Base-by-base conservation (phyloP, 2,888 invertebrate species). In the Torymus aiolomorphi region DNA sequence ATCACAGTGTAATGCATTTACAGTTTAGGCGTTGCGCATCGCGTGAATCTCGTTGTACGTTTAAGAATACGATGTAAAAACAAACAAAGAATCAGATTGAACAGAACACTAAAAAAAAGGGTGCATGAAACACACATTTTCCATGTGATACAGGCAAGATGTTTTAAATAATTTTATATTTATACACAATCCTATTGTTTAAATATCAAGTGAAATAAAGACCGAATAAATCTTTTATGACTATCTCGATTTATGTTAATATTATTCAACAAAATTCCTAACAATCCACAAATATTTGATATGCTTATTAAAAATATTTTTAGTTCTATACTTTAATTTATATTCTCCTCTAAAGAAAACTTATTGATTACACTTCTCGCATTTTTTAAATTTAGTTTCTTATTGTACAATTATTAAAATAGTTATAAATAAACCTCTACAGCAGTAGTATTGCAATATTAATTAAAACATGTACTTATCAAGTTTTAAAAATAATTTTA, bases 131-230 rank as follows among this genome's bases (percentile, higher is more conserved):
- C 61, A 78, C 77, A 74, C 79, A 76, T 80, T 77, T 77, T 70
- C 62, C 74, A 80, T 80, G 77, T 80, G 81, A 81, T 81, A 78
- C 63, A 72, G 71, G 75, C 79, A 80, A 82, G 61, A 74, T 76
- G 71, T 76, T 83, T 81, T 78, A 83, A 83, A 81, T 83, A 80
- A 83, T 81, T 83, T 81, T 83, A 80, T 83, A 83, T 81, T 76
- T 80, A 69, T 80, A 80, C 78, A 74, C 75, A 16, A 81, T 81
- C 66, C 31, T 71, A 76, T 82, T 82, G 77, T 79, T 80, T 71
- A 67, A 76, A 63, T 75, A 76, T 75, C 52, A 63, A 63, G 24
- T 77, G 57, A 75, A 80, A 82, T 79, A 78, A 78, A 82, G 59
- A 70, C 66, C 52, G 18, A 76, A 81, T 63, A 71, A 78, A 78